Percentiles rank a stretch among this genome's conserved stretches.
Evolutionary conservation across 1,140 invertebrate species (phyloP).

Genomic region (Asbolus verrucosus): DNA sequence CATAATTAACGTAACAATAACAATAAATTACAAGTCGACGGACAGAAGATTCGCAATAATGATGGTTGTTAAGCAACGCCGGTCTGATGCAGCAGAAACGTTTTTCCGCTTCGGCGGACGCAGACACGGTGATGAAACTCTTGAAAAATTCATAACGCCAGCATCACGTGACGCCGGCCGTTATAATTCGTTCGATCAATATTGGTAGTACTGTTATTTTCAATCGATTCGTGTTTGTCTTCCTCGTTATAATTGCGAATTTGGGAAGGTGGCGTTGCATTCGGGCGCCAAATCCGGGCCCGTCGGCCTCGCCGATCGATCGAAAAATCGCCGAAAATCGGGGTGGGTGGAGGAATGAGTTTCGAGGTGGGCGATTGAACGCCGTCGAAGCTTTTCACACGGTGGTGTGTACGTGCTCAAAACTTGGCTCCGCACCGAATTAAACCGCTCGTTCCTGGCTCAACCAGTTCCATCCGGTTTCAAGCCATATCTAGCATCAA

Average conservation of each 20-base stretch:
- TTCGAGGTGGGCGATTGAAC: conserved; percentile 11
- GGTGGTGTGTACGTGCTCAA: conserved; percentile 41
- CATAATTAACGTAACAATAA: too few species aligned
- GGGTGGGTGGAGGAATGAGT: not conserved
- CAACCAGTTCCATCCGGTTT: conserved; percentile 63
- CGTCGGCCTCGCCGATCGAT: not conserved
- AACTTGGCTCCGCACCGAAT: conserved; percentile 59
- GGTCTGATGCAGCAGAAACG: too few species aligned
- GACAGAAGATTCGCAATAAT: too few species aligned
- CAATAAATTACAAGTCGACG: too few species aligned
- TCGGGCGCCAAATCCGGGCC: too few species aligned
- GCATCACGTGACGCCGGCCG: not conserved
- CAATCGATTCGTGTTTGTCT: not conserved
- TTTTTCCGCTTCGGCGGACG: too few species aligned
- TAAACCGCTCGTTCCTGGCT: conserved; percentile 62
- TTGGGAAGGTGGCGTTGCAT: not conserved
- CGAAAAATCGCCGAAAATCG: not conserved
- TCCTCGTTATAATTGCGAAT: not conserved
- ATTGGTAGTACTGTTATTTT: not conserved
- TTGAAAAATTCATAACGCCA: not conserved
- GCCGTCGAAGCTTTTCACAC: not conserved
- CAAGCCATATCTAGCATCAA: conserved; percentile 49
- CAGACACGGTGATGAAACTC: not conserved
- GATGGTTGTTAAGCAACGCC: too few species aligned
- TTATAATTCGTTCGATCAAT: not conserved